Evolutionary conservation across 2,888 invertebrate species (phyloP).

Genomic region (Microplitis manilae): DNA sequence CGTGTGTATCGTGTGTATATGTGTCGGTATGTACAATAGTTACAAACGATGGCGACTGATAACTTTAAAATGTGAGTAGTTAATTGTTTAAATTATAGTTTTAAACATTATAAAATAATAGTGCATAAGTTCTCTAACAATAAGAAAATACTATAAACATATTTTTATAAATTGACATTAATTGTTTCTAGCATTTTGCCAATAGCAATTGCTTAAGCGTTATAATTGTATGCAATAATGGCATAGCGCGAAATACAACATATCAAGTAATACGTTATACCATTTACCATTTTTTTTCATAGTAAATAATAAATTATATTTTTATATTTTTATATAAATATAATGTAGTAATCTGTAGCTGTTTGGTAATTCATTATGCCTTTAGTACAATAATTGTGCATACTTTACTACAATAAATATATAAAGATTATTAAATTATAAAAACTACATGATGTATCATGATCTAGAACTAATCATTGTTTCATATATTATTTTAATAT

Average conservation of each 20-base stretch:
- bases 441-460: too few relatives aligned
- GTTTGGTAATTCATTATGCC: too few relatives aligned
- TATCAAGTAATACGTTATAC: constrained; percentile 4
- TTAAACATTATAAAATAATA: constrained; percentile 41
- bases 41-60: constrained; percentile 66
- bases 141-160: not conserved
- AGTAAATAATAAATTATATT: not conserved
- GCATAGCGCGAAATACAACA: constrained; percentile 7
- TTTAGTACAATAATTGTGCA: too few relatives aligned
- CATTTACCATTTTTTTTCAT: not conserved
- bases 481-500: too few relatives aligned
- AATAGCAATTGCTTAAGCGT: not conserved
- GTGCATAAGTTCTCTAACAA: not conserved
- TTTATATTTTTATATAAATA: not conserved
- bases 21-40: not conserved
- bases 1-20: not conserved
- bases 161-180: not conserved
- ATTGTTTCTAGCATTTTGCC: not conserved
- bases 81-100: constrained; percentile 60
- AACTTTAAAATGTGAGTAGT: constrained; percentile 69
- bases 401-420: too few relatives aligned
- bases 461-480: too few relatives aligned
- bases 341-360: too few relatives aligned
- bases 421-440: too few relatives aligned
- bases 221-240: not conserved